phyloP scores from a whole-genome alignment of 2,888 invertebrate genomes.

The Stenodema calcarata region DNA sequence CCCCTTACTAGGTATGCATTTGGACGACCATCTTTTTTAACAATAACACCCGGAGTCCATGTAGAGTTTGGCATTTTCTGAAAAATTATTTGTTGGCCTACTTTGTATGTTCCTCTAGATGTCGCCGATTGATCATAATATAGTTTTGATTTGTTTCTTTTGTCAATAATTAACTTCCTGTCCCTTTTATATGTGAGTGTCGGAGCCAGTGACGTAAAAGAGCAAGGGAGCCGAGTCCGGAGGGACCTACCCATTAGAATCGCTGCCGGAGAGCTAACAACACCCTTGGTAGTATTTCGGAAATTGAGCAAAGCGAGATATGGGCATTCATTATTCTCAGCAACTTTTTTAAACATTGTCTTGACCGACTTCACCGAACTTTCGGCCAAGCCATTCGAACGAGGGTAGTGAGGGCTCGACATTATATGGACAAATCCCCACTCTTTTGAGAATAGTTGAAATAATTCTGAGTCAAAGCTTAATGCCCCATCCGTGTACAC shows the following conservation, averaged over 20 bases:
- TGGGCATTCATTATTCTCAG: neutral
- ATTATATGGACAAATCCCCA: constrained; percentile 49
- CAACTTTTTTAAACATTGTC: neutral
- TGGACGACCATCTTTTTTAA: too few species aligned
- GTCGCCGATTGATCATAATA: neutral
- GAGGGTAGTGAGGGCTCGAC: constrained; percentile 46
- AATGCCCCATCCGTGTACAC: constrained; percentile 40
- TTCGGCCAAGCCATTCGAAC: constrained; percentile 47
- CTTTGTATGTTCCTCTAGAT: too few species aligned
- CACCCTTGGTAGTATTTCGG: constrained; percentile 19
- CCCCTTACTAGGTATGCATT: too few species aligned
- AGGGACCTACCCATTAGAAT: neutral
- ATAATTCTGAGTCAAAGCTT: constrained; percentile 34
- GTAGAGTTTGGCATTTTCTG: too few species aligned
- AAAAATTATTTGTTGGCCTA: too few species aligned
- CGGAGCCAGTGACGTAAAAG: neutral
- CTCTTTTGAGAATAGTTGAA: constrained; percentile 17
- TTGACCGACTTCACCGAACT: constrained; percentile 12
- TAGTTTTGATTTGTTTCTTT: neutral
- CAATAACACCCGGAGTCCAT: too few species aligned
- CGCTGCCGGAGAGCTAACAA: constrained; percentile 1
- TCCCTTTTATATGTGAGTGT: neutral
- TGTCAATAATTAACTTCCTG: neutral
- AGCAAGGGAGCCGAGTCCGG: neutral
- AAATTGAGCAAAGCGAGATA: constrained; percentile 24